These are phyloP conservation scores for Phallusia fumigata DNA, from an alignment of 23 tunicate species.

Conservation along the genomic window DNA sequence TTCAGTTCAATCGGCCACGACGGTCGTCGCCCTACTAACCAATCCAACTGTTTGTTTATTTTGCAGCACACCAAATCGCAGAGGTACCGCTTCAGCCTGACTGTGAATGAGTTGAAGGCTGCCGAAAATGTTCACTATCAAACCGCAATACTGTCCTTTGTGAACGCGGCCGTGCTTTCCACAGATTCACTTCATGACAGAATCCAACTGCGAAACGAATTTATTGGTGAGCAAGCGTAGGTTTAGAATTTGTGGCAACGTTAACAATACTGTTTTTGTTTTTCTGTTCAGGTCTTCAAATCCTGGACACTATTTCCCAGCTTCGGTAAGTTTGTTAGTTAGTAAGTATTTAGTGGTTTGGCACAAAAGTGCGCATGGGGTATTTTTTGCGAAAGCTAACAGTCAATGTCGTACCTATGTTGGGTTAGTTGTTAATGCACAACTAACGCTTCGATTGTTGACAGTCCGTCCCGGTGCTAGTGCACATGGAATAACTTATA, in stretches of 20 bases:
- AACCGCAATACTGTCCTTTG: slow-evolving; percentile 73
- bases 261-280: background rate
- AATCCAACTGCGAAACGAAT: slow-evolving; percentile 84
- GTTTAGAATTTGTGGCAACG: background rate
- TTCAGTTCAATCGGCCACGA: background rate
- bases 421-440: no score
- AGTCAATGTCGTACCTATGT: no score
- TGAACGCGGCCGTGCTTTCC: slow-evolving; percentile 78
- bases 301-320: slow-evolving; percentile 39
- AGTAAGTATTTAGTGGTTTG: background rate
- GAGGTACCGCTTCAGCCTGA: slow-evolving; percentile 82
- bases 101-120: slow-evolving; percentile 69
- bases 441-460: no score
- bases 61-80: slow-evolving; percentile 60
- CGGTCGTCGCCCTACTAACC: background rate
- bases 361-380: background rate
- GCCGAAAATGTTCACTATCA: slow-evolving; percentile 87
- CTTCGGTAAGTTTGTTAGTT: slow-evolving; percentile 42
- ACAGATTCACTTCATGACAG: slow-evolving; percentile 63
- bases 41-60: background rate
- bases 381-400: background rate
- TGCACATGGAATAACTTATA: no score
- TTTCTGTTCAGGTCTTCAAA: slow-evolving; percentile 40
- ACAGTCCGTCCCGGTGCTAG: no score
- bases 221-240: slow-evolving; percentile 48